Evolutionary conservation across 2,888 invertebrate genomes (phyloP).

Genomic region (Cryptocephalus primarius): DNA sequence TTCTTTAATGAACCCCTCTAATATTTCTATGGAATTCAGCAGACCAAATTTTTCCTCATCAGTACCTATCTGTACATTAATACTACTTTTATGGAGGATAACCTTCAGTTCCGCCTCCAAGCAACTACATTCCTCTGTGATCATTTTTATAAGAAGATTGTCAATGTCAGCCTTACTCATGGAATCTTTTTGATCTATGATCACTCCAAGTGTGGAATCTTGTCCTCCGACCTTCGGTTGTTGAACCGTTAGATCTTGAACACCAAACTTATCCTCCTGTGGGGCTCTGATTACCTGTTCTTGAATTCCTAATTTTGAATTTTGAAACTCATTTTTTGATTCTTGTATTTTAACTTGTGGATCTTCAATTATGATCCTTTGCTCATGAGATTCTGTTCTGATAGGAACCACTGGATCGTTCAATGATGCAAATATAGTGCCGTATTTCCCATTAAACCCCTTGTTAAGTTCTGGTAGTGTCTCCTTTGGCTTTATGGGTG

Average conservation of each 20-base stretch:
- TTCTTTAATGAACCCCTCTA: constrained; percentile 51
- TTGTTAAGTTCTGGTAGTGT: no score
- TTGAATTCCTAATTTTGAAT: no score
- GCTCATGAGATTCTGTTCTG: no score
- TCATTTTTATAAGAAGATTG: constrained; percentile 45
- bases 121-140: constrained; percentile 51
- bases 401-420: no score
- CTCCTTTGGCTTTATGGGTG: no score
- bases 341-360: no score
- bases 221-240: no score
- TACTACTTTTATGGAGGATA: constrained; percentile 44
- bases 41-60: constrained; percentile 46
- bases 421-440: no score
- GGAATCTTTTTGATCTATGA: constrained; percentile 5
- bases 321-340: no score
- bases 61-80: constrained; percentile 46
- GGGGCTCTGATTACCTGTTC: no score
- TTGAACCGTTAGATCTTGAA: not conserved
- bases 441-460: no score
- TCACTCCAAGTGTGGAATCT: constrained; percentile 1
- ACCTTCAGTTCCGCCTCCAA: constrained; percentile 57
- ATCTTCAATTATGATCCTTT: no score
- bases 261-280: not conserved
- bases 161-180: constrained; percentile 21
- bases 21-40: constrained; percentile 40